Evolutionary conservation across 2,113 vertebrate species (phyloP), one percentile per base, ranked within the genome.

Genomic region (Tupaia chinensis): DNA sequence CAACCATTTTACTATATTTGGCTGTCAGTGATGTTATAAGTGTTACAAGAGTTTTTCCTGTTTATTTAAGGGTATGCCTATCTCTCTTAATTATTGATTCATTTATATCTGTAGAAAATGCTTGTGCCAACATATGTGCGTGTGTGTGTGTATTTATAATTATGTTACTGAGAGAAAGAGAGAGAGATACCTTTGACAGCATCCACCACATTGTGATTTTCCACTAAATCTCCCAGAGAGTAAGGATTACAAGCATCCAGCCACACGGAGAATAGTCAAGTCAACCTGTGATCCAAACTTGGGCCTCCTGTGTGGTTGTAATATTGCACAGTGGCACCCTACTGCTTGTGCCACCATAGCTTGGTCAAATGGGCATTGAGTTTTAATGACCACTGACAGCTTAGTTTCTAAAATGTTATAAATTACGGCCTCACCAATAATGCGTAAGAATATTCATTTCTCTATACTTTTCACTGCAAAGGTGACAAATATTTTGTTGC

Each of bases 11-110:
- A 34, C 60, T 76, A 16, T 66, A 73, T 23, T 65, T 76, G 14
- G 5, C 13, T 25, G 60, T 34, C 65, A 78, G 27, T 2, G 7
- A 16, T 87, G 58, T 83, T 81, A 86, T 11, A 9, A 9, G 15
- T 87, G 58, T 83, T 81, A 86, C 15, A 9, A 34, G 15, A 79
- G n/a, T 60, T 70, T 81, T 95, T 91, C 77, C 17, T 66, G 63
- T 61, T 92, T 87, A 78, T 78, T 82, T 1, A 13, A 82, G 7
- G 56, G 8, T 16, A 83, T 87, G 27, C 7, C 19, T 65, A 1
- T 93, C 17, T 44, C 68, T 94, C 25, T 86, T 20, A 87, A 60
- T 93, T 93, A 74, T 60, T 93, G 69, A 81, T 81, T 56, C 8
- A 81, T 66, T 70, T 7, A 29, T 72, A 87, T 53, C 56, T 72